These are phyloP conservation scores for Lordiphosa fenestrarum DNA, from an alignment of 2,888 invertebrate species.

Conservation along the genomic window DNA sequence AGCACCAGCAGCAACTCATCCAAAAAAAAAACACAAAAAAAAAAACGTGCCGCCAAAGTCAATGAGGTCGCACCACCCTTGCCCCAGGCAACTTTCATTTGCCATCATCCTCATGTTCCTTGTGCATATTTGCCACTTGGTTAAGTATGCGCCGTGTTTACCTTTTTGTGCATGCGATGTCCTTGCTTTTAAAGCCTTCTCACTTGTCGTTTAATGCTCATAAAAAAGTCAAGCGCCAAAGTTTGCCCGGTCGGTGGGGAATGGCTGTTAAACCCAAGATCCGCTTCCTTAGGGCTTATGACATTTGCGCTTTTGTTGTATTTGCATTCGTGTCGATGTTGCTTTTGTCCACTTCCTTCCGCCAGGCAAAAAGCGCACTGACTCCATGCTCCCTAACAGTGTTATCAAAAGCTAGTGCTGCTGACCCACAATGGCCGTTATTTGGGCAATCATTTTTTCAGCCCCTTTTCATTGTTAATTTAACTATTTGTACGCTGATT, in stretches of 20 bases:
- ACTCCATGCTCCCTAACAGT: slow-evolving; percentile 14
- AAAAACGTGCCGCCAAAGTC: slow-evolving; percentile 62
- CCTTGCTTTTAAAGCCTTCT: slow-evolving; percentile 46
- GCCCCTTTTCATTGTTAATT: slow-evolving; percentile 48
- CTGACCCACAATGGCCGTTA: slow-evolving; percentile 33
- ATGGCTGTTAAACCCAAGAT: no score
- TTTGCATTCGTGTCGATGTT: slow-evolving; percentile 44
- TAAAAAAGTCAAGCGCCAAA: slow-evolving; percentile 27
- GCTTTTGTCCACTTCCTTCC: slow-evolving; percentile 49
- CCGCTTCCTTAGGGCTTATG: slow-evolving; percentile 25
- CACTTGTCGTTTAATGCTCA: slow-evolving; percentile 9
- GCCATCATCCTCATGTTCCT: slow-evolving; percentile 31
- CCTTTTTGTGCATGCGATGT: slow-evolving; percentile 46
- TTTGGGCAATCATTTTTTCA: slow-evolving; percentile 28
- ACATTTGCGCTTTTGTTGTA: slow-evolving; percentile 51
- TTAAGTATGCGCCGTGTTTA: slow-evolving; percentile 57
- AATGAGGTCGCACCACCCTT: slow-evolving; percentile 54
- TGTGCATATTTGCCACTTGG: slow-evolving; percentile 50
- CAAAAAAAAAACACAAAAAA: slow-evolving; percentile 17
- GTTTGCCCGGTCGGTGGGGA: slow-evolving; percentile 6
- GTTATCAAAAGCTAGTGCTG: slow-evolving; percentile 41
- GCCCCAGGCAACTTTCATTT: slow-evolving; percentile 19
- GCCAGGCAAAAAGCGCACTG: slow-evolving; percentile 19
- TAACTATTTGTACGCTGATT: slow-evolving; percentile 28
- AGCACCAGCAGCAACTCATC: slow-evolving; percentile 20